phyloP scores from a whole-genome alignment of 1,140 invertebrate genomes.

The Drosophila tsacasi region DNA sequence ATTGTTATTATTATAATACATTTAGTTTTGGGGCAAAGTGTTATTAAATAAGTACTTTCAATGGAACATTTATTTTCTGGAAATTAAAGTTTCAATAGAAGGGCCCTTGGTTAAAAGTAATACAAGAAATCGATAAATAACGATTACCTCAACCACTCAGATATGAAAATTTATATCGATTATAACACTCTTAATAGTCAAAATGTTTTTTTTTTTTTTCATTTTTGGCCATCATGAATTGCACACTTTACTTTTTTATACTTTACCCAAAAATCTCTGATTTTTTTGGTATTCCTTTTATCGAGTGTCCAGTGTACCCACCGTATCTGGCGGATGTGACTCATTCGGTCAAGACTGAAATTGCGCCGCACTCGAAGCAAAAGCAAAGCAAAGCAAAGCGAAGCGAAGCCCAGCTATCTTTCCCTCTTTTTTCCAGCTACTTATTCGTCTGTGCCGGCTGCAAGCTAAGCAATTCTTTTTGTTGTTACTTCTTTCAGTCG shows the following conservation, averaged over 20 bases:
- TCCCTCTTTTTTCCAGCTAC: constrained; percentile 14
- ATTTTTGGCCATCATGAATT: not conserved
- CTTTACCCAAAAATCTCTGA: not conserved
- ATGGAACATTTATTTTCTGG: not conserved
- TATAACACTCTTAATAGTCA: not conserved
- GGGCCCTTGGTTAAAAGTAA: too few species aligned
- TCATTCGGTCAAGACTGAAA: constrained; percentile 68
- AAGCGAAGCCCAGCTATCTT: constrained; percentile 7
- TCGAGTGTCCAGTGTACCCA: constrained; percentile 7
- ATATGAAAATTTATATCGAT: not conserved
- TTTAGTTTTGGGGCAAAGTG: too few species aligned
- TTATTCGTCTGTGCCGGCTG: constrained; percentile 37
- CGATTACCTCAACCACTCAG: not conserved
- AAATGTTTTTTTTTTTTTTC: not conserved
- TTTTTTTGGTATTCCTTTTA: not conserved
- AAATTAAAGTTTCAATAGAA: not conserved
- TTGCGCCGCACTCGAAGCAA: constrained; percentile 46
- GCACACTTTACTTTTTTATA: too few species aligned
- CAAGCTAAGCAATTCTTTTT: constrained; percentile 47
- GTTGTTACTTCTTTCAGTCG: not conserved
- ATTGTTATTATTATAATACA: too few species aligned
- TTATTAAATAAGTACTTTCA: too few species aligned
- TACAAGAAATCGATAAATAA: not conserved
- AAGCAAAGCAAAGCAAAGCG: constrained; percentile 12
- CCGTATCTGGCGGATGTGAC: constrained; percentile 68